Evolutionary conservation across 2,797 vertebrate genomes (phyloP), one percentile per base, ranked within the genome.

Genomic region (Pseudopleuronectes americanus): DNA sequence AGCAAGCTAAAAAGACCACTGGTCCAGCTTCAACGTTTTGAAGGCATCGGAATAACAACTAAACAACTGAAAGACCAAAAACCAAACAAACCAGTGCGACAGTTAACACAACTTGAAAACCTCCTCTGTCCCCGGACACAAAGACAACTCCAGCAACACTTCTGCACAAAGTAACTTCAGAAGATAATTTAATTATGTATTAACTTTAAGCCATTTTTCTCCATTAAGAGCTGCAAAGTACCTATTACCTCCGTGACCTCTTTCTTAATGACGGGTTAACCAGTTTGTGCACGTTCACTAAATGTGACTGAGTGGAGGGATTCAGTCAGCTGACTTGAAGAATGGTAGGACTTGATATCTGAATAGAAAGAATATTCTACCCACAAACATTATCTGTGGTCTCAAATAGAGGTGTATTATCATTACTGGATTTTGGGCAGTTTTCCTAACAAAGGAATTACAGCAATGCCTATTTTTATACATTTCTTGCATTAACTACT

Each of bases 151-250:
- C 22, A 71, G 64, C 23, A 51, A 51, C 59, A 45, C 23, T 22
- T 38, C 36, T 31, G 23, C 43, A 56, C 45, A 8, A 59, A 72
- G 66, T 68, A 79, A 86, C 68, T 63, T 56, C 2, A 47, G 41
- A 74, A 74, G 69, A 80, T 77, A 71, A 87, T 89, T 84, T 58
- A 17, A 71, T 77, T 72, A 68, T 73, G 71, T 80, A 80, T 71
- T 57, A 82, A 83, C 75, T 80, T 77, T 13, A 45, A 64, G 71
- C 55, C 67, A 78, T 87, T 82, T 79, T 76, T 84, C 83, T 84
- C 74, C 66, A 87, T 88, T 89, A 82, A 82, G 68, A 60, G 70
- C 64, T 62, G 67, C 68, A 76, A 86, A 90, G 76, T 38, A 71
- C 64, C 70, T 19, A 75, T 84, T 87, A 79, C 64, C 62, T 67